Evolutionary conservation across 92 coral and sea anemone species (phyloP).

Genomic region (Virgularia gustaviana): DNA sequence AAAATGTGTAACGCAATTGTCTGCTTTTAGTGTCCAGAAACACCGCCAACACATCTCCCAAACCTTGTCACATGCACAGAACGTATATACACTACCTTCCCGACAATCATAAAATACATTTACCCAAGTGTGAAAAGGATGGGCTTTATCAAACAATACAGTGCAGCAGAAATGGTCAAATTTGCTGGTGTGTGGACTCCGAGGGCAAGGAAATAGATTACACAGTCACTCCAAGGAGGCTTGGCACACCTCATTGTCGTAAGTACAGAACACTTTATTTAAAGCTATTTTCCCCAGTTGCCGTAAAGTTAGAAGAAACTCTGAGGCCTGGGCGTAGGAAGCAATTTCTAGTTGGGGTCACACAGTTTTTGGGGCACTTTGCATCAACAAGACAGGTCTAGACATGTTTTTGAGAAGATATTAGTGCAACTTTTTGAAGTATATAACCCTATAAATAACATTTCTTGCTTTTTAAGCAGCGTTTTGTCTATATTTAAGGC

Average conservation of each 20-base stretch:
- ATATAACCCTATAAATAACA: too few relatives aligned
- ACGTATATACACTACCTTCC: slow-evolving; percentile 5
- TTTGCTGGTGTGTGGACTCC: slow-evolving; percentile 93
- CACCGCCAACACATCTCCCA: too few relatives aligned
- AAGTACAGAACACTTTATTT: not conserved
- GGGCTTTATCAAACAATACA: slow-evolving; percentile 66
- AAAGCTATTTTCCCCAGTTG: not conserved
- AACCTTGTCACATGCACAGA: slow-evolving; percentile 10
- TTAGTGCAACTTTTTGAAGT: too few relatives aligned
- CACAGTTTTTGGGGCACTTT: too few relatives aligned
- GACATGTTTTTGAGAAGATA: too few relatives aligned
- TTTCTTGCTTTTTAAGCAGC: too few relatives aligned
- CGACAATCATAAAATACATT: not conserved
- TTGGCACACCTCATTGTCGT: slow-evolving; percentile 53
- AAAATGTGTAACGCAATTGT: too few relatives aligned
- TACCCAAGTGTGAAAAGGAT: slow-evolving; percentile 11
- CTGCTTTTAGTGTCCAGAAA: too few relatives aligned
- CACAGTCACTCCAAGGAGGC: slow-evolving; percentile 49
- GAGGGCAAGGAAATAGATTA: slow-evolving; percentile 72
- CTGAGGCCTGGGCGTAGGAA: too few relatives aligned
- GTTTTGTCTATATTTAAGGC: too few relatives aligned
- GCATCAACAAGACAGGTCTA: too few relatives aligned
- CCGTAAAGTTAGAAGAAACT: not conserved
- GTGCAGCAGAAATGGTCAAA: slow-evolving; percentile 63
- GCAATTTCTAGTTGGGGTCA: too few relatives aligned